Percentiles rank a stretch among this genome's conserved stretches.
Evolutionary conservation across 2,888 invertebrate genomes (phyloP).

Genomic region (Microplitis deprimator): DNA sequence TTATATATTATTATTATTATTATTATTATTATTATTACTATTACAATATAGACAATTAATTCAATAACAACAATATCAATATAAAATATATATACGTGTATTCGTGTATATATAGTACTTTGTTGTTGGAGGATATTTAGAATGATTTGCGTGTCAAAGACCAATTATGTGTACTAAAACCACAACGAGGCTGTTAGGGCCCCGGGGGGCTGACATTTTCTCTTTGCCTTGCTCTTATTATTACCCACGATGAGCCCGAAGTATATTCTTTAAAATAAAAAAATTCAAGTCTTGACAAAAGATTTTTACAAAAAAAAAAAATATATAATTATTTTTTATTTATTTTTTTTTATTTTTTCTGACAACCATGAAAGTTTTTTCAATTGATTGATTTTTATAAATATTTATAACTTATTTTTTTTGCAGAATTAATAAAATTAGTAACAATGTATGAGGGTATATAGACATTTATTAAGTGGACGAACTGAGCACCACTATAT

Average conservation of each 20-base stretch:
- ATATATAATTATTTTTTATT: background rate
- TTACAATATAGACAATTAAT: no score
- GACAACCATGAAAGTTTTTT: background rate
- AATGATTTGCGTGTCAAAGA: slow-evolving; percentile 66
- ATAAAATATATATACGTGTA: no score
- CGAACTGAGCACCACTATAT: slow-evolving; percentile 61
- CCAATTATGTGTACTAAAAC: slow-evolving; percentile 53
- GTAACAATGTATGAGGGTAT: background rate
- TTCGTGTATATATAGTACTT: background rate
- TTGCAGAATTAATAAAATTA: background rate
- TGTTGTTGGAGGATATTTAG: slow-evolving; percentile 51
- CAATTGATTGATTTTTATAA: background rate
- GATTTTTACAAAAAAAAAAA: background rate
- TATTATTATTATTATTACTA: no score
- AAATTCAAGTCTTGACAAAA: background rate
- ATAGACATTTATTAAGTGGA: background rate
- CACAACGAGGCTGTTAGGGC: slow-evolving; percentile 18
- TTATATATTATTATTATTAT: no score
- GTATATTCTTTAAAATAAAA: background rate
- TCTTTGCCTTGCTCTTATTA: slow-evolving; percentile 15
- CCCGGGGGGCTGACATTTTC: slow-evolving; percentile 27
- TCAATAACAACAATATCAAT: no score
- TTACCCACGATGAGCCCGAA: background rate
- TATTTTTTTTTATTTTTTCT: background rate
- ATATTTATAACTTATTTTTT: background rate